Base-by-base conservation (phyloP, 2,888 invertebrate genomes). In the Ischnura elegans region DNA sequence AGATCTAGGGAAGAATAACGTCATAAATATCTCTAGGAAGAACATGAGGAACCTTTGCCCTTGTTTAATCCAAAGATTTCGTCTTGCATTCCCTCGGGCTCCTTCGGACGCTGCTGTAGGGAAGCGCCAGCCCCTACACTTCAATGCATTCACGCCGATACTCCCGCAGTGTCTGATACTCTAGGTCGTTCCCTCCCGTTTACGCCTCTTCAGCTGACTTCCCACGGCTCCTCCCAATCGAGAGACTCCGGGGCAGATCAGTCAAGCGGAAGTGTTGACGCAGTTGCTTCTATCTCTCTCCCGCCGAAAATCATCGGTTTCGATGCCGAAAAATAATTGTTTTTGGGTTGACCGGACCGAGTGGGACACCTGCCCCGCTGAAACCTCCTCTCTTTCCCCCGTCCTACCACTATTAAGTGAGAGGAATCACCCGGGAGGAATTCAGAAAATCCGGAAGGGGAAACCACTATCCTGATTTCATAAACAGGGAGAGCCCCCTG, bases 391-490 rank as follows among this genome's bases (percentile, higher is more conserved):
- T 43, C 87, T 47, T 47, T 29, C 87, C 55, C 55, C 55, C 55
- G 16, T 55, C 16, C 21, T 29, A 19, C 61, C 25, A 13, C 16
- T 16, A 8, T 76, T 13, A 76, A 76, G 36, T 10, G 51, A 42
- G 42, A 87, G 36, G 76, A 87, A 55, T 87, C 87, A 87, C 55
- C 42, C 6, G 8, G 16, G 55, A 87, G 55, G 55, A 87, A 87
- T 87, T 87, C 42, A 42, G 55, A 51, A 87, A 87, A 87, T 87
- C 87, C 87, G 87, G 87, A 55, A 55, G 86, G 46, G 86, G 86
- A 86, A 87, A 51, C 51, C 55, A 55, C 87, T 87, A n/a, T 76
- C 36, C 36, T 36, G 76, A 76, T 76, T 76, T 76, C 36, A 76
- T 76, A 76, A 76, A 76, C 76, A 76, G 36, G 29, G 51, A 2